Percentiles rank a stretch among this genome's conserved stretches.
Conservation (phyloP, 2,113 vertebrate species). For the Epinephelus moara region DNA sequence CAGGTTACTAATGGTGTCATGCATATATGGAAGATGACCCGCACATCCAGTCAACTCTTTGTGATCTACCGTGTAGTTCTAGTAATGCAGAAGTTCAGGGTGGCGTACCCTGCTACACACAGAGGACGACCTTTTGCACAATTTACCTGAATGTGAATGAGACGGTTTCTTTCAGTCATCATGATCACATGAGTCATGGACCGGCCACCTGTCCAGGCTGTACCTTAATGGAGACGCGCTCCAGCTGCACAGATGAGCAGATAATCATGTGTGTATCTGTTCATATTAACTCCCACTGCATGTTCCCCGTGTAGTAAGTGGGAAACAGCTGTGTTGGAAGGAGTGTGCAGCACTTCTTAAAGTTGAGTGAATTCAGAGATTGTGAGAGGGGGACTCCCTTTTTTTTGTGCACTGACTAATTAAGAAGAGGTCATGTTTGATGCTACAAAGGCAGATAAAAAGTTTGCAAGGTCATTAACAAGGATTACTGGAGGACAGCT, state of each 20-base stretch:
- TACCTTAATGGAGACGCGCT: background rate
- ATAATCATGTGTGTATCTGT: background rate
- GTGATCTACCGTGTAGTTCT: background rate
- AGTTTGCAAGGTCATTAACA: background rate
- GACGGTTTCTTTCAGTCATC: background rate
- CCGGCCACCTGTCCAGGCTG: background rate
- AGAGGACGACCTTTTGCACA: too few species aligned
- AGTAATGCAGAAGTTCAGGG: background rate
- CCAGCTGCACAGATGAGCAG: background rate
- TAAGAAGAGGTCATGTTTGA: background rate
- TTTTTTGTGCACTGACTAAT: background rate
- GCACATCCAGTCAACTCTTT: background rate
- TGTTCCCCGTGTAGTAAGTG: background rate
- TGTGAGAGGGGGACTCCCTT: background rate
- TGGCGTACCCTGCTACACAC: background rate
- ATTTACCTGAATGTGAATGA: background rate
- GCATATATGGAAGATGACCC: background rate
- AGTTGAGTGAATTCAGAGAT: background rate
- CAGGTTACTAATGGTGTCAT: background rate
- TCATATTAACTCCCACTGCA: background rate
- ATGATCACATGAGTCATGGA: background rate
- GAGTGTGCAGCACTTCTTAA: background rate
- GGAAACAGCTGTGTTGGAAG: background rate
- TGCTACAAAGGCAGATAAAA: background rate
- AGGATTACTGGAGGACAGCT: background rate